Conservation (phyloP, 2,113 vertebrate species). For the Fulica atra region DNA sequence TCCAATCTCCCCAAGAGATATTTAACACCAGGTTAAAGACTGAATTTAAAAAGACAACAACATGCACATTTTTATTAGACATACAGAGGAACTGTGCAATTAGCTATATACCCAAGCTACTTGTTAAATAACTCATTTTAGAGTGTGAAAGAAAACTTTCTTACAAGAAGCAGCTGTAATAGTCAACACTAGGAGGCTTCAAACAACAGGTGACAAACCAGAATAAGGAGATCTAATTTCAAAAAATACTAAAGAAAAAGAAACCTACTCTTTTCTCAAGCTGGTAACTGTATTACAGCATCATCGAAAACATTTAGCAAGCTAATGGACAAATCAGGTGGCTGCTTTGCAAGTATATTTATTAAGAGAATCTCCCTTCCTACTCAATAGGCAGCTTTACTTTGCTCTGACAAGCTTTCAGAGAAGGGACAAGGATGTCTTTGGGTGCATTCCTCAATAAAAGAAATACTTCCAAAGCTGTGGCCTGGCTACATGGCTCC, state of each 20-base stretch:
- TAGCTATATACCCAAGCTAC: not conserved
- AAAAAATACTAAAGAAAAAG: too few relatives aligned
- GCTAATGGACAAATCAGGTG: slow-evolving; percentile 22
- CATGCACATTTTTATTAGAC: not conserved
- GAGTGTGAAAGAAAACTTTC: not conserved
- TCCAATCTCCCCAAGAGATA: not conserved
- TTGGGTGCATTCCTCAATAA: slow-evolving; percentile 1
- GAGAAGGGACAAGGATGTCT: slow-evolving; percentile 33
- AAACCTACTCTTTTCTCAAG: not conserved
- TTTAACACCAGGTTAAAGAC: not conserved
- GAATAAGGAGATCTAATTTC: not conserved
- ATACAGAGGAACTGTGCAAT: not conserved
- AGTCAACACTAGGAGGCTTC: not conserved
- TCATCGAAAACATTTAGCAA: not conserved
- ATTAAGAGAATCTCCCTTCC: not conserved
- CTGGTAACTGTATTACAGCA: not conserved
- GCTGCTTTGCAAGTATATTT: slow-evolving; percentile 2
- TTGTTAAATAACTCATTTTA: not conserved
- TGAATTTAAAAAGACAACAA: not conserved
- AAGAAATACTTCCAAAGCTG: not conserved
- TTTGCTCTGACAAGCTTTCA: slow-evolving; percentile 8
- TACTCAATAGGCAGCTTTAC: slow-evolving; percentile 27
- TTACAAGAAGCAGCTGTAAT: not conserved
- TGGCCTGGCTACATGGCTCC: not conserved
- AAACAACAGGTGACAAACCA: not conserved